Conservation (phyloP, 2,888 invertebrate genomes). For the Eurois occulta region DNA sequence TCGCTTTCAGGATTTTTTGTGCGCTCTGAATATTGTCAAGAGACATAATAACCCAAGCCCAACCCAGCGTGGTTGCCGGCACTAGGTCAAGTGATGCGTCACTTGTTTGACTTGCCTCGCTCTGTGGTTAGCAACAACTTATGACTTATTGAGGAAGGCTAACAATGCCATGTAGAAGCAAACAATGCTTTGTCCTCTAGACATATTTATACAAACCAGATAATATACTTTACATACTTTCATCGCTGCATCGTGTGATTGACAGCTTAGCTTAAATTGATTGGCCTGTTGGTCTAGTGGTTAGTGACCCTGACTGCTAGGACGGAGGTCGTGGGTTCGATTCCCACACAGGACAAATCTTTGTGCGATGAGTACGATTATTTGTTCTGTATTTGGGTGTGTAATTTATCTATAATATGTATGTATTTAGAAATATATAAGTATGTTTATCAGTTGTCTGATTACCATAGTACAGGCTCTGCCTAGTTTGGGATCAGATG, state of each 20-base stretch:
- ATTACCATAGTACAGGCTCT: no score
- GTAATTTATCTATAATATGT: no score
- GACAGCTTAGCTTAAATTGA: background rate
- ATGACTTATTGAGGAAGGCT: background rate
- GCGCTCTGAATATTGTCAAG: background rate
- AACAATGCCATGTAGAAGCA: background rate
- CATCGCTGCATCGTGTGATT: background rate
- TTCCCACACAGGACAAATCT: no score
- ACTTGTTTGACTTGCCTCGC: conserved; percentile 5
- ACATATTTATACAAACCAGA: background rate
- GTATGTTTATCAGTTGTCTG: no score
- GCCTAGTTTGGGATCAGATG: no score
- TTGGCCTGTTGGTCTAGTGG: no score
- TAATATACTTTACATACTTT: background rate
- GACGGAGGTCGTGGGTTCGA: no score
- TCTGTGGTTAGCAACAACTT: background rate
- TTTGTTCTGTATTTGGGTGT: no score
- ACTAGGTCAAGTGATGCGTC: conserved; percentile 30
- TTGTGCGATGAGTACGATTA: no score
- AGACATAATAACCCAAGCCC: background rate
- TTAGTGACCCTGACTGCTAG: no score
- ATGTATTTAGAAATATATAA: no score
- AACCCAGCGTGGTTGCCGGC: conserved; percentile 4
- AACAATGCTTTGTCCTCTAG: background rate
- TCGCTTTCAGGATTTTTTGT: background rate